A percentile compares a stretch with the other conserved stretches of the same genome.
These are phyloP conservation scores for Falco berigora DNA, from an alignment of 2,797 vertebrate genomes.

Conservation along the genomic window DNA sequence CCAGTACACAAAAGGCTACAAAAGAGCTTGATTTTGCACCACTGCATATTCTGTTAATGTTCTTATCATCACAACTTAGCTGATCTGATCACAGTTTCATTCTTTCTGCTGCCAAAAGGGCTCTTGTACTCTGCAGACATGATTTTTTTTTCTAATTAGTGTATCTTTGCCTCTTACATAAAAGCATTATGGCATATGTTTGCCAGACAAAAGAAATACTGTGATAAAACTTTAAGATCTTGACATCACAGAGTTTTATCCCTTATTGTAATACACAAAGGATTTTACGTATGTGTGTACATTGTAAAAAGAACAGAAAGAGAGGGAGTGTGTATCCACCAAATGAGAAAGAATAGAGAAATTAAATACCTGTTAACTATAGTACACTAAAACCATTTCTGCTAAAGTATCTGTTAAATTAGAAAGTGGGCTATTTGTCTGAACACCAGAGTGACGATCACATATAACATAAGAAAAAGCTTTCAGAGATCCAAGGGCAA, in stretches of 20 bases:
- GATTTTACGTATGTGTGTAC: accelerated
- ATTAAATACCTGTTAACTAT: not conserved
- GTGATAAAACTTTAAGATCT: not conserved
- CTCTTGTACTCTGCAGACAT: not conserved
- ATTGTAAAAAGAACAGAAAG: not conserved
- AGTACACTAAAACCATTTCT: not conserved
- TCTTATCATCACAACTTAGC: not conserved
- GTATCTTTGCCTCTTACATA: not conserved
- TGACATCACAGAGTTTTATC: accelerated
- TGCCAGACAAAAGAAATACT: not conserved
- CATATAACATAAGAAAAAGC: not conserved
- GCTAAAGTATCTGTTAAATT: not conserved
- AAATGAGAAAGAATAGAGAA: not conserved
- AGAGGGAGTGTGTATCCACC: not conserved
- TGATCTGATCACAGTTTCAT: not conserved
- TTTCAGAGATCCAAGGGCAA: not conserved
- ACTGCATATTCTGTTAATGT: not conserved
- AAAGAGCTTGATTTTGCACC: not conserved
- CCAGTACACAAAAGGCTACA: accelerated
- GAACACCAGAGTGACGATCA: not conserved
- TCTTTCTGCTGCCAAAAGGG: not conserved
- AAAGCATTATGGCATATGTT: not conserved
- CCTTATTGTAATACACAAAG: not conserved
- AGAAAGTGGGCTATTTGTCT: not conserved
- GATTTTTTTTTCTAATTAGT: not conserved